These are phyloP conservation scores for Drosophila navojoa DNA, from an alignment of 1,140 invertebrate genomes.

Conservation along the genomic window DNA sequence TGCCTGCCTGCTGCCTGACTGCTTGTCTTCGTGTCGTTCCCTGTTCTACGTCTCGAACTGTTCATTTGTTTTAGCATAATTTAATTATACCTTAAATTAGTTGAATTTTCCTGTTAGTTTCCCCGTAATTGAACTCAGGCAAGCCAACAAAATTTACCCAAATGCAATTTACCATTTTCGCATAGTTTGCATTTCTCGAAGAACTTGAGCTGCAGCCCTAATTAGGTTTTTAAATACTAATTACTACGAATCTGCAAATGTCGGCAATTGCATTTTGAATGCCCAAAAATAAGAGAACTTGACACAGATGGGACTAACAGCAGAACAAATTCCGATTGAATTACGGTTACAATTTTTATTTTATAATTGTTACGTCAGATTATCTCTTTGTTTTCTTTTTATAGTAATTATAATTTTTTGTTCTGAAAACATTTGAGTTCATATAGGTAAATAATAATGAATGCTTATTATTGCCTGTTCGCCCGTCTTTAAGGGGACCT, in stretches of 20 bases:
- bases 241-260: neutral
- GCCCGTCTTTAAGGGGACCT: no score
- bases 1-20: conserved; percentile 14
- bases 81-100: conserved; percentile 50
- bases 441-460: no score
- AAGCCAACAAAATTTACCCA: conserved; percentile 7
- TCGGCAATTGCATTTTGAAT: no score
- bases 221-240: neutral
- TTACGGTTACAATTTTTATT: no score
- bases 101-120: conserved; percentile 19
- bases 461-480: no score
- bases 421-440: no score
- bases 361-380: no score
- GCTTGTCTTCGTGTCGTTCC: no score
- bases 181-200: conserved; percentile 1
- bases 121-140: conserved; percentile 30
- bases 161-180: neutral
- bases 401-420: no score
- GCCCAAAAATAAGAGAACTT: neutral
- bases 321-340: no score
- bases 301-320: no score
- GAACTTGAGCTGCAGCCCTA: neutral
- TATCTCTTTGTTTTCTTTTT: no score
- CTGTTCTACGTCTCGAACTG: conserved; percentile 1
- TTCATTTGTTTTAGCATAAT: conserved; percentile 55